A percentile compares a stretch with the other conserved stretches of the same genome.
Conservation (phyloP, 2,113 vertebrate genomes). For the Bubo blakistoni region DNA sequence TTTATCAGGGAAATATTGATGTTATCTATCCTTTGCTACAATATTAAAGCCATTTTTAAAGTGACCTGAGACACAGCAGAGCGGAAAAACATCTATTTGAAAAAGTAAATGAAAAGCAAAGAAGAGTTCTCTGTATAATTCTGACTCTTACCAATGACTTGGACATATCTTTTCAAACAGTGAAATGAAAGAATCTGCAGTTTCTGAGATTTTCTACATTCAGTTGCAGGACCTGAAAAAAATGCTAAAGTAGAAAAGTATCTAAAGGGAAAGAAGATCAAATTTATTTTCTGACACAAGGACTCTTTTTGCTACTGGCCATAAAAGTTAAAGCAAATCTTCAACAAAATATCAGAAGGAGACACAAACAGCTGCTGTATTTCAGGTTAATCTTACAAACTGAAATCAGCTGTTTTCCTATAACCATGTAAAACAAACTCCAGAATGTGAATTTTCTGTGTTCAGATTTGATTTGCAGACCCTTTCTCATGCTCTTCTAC, state of each 20-base stretch:
- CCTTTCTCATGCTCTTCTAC: not conserved
- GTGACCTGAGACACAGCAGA: not conserved
- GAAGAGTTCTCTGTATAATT: slow-evolving; percentile 25
- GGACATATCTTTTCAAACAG: slow-evolving; percentile 29
- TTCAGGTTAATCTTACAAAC: not conserved
- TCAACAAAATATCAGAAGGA: slow-evolving; percentile 18
- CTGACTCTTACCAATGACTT: slow-evolving; percentile 17
- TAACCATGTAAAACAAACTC: slow-evolving; percentile 33
- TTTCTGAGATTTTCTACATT: slow-evolving; percentile 27
- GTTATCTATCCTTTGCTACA: slow-evolving; percentile 6
- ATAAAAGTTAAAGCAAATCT: slow-evolving; percentile 41
- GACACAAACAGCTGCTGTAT: not conserved
- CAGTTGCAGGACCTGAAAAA: not conserved
- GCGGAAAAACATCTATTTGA: slow-evolving; percentile 22
- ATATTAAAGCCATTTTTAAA: slow-evolving; percentile 59
- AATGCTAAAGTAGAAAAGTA: not conserved
- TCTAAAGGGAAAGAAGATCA: slow-evolving; percentile 34
- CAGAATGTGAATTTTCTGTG: slow-evolving; percentile 35
- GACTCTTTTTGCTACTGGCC: slow-evolving; percentile 1
- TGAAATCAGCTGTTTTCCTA: not conserved
- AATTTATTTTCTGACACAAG: slow-evolving; percentile 55
- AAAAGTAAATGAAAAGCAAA: slow-evolving; percentile 52
- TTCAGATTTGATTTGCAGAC: slow-evolving; percentile 44
- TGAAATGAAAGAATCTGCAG: slow-evolving; percentile 27
- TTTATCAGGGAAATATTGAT: slow-evolving; percentile 17